Percentiles rank a stretch among this genome's conserved stretches.
phyloP scores from a whole-genome alignment of 2,797 vertebrate species.

The Pogonophryne albipinna region DNA sequence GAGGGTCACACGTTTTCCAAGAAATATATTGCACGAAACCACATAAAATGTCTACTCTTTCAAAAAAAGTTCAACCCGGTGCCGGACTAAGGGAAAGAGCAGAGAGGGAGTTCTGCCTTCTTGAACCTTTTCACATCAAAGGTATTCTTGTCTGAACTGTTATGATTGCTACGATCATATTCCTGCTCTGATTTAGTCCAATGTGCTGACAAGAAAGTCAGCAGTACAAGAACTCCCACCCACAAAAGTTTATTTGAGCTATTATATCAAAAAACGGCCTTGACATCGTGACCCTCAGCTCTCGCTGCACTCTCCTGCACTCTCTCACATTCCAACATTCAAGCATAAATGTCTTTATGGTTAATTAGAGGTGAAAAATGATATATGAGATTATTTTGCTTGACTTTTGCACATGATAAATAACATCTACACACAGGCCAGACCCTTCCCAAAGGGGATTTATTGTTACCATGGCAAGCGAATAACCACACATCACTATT shows the following conservation, averaged over 20 bases:
- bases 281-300: slow-evolving; percentile 47
- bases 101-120: slow-evolving; percentile 5
- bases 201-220: slow-evolving; percentile 49
- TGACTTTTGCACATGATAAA: slow-evolving; percentile 68
- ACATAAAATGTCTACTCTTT: background rate
- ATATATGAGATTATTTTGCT: slow-evolving; percentile 65
- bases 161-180: slow-evolving; percentile 49
- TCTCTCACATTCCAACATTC: slow-evolving; percentile 42
- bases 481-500: slow-evolving; percentile 72
- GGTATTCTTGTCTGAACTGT: slow-evolving; percentile 36
- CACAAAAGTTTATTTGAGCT: slow-evolving; percentile 71
- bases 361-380: slow-evolving; percentile 67
- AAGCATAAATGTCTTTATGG: slow-evolving; percentile 36
- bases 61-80: slow-evolving; percentile 24
- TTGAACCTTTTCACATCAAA: slow-evolving; percentile 40
- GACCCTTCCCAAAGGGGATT: slow-evolving; percentile 43
- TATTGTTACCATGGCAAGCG: slow-evolving; percentile 68
- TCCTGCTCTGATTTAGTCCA: slow-evolving; percentile 43
- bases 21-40: background rate
- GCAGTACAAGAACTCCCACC: slow-evolving; percentile 51
- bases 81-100: slow-evolving; percentile 11
- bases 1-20: background rate
- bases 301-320: slow-evolving; percentile 17
- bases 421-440: slow-evolving; percentile 46
- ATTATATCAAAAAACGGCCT: slow-evolving; percentile 52